Evolutionary conservation across 2,113 vertebrate species (phyloP).

Genomic region (Hydrolagus affinis): DNA sequence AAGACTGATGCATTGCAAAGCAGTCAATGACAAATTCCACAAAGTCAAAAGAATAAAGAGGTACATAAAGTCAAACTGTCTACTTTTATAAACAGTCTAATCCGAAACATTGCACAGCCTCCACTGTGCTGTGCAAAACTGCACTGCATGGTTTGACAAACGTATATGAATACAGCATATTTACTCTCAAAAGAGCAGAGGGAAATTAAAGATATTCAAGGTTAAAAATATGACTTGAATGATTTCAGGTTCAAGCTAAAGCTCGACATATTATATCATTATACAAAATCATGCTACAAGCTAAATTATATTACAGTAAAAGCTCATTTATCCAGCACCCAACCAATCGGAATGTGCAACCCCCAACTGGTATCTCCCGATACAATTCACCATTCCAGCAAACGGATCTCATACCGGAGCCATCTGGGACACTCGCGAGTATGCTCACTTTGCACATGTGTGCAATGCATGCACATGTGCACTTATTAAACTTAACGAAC

Average conservation of each 20-base stretch:
- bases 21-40: conserved; percentile 42
- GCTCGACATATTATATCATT: not conserved
- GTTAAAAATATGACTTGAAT: not conserved
- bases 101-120: not conserved
- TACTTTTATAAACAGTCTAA: conserved; percentile 20
- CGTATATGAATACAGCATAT: not conserved
- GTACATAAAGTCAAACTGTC: conserved; percentile 29
- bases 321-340: too few species aligned
- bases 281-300: not conserved
- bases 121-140: not conserved
- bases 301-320: not conserved
- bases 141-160: not conserved
- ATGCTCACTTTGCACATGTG: too few species aligned
- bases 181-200: not conserved
- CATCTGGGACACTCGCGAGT: too few species aligned
- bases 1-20: conserved; percentile 40
- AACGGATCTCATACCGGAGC: too few species aligned
- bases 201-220: conserved; percentile 5
- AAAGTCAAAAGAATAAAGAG: conserved; percentile 40
- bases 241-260: not conserved
- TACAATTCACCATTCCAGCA: too few species aligned
- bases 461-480: too few species aligned
- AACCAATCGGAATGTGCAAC: too few species aligned
- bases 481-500: too few species aligned
- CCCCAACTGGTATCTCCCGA: too few species aligned